Evolutionary conservation across 2,797 vertebrate species (phyloP).

Genomic region (Rhabdomys pumilio): DNA sequence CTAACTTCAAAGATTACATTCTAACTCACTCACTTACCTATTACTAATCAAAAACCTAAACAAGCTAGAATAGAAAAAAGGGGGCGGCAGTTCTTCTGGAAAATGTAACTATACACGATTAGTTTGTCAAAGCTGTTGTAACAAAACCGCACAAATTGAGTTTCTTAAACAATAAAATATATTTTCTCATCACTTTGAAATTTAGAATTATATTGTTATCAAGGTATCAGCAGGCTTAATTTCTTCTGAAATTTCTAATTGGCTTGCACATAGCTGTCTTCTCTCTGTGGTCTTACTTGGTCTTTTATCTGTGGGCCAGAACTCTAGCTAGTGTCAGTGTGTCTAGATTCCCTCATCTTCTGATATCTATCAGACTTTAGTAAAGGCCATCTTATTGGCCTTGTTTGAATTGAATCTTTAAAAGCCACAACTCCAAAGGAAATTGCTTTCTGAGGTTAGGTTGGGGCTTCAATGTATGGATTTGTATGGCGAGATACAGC

Average conservation of each 20-base stretch:
- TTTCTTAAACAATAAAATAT: conserved; percentile 33
- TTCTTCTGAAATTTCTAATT: conserved; percentile 38
- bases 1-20: conserved; percentile 40
- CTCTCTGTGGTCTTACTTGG: neutral
- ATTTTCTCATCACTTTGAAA: conserved; percentile 34
- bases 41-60: conserved; percentile 60
- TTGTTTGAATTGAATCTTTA: conserved; percentile 55
- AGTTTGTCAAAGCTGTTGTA: neutral
- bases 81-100: neutral
- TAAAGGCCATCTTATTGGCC: neutral
- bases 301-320: conserved; percentile 16
- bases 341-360: neutral
- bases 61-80: conserved; percentile 46
- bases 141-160: neutral
- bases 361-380: neutral
- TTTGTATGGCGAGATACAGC: neutral
- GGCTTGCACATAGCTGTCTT: neutral
- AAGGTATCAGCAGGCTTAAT: neutral
- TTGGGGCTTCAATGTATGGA: neutral
- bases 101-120: neutral
- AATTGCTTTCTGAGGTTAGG: neutral
- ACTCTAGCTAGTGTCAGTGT: neutral
- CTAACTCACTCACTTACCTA: conserved; percentile 44
- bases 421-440: neutral
- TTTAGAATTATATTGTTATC: conserved; percentile 15